Evolutionary conservation across 2,113 vertebrate species (phyloP), one percentile per base, ranked within the genome.

Genomic region (Himantopus leucocephalus): DNA sequence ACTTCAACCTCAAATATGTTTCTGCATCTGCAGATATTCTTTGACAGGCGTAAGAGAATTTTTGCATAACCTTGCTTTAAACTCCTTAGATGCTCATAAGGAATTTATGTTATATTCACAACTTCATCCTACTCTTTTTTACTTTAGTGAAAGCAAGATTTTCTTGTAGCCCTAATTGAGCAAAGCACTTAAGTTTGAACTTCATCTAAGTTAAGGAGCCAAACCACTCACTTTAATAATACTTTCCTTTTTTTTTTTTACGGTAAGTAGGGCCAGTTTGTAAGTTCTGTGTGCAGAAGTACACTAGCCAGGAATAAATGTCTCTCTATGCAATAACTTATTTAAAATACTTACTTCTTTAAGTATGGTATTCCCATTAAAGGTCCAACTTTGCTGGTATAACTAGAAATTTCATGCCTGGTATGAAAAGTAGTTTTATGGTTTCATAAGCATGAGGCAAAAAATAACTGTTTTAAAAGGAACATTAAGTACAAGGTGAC

Each of bases 381-480:
- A 85, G 11, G 6, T 83, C 37, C 6, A 60, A 8, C 55, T 89
- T 86, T 70, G 56, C 79, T 91, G 35, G 20, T 53, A 79, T 82
- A 60, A 37, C 24, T 53, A n/a, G 81, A 91, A 96, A 93, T 93
- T 88, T 91, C 52, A 78, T 70, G 87, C 80, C 66, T 68, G 45
- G 26, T 76, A 73, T 55, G 58, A 82, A 83, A 95, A 82, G 53
- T 67, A 62, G 41, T 79, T 95, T 95, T 85, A 93, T 87, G 48
- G 32, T 58, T 97, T 94, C 45, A 48, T 55, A 83, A 60, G 50
- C 37, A 80, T 58, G 43, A 93, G 59, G 48, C 75, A 78, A 92
- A 88, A 88, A 97, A 39, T 50, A 94, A 88, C 82, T 90, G 8
- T 78, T 95, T 98, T 75, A 80, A 96, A 97, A 95, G 64, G 47